phyloP scores from a whole-genome alignment of 2,888 invertebrate species.

The Leptura quadrifasciata region DNA sequence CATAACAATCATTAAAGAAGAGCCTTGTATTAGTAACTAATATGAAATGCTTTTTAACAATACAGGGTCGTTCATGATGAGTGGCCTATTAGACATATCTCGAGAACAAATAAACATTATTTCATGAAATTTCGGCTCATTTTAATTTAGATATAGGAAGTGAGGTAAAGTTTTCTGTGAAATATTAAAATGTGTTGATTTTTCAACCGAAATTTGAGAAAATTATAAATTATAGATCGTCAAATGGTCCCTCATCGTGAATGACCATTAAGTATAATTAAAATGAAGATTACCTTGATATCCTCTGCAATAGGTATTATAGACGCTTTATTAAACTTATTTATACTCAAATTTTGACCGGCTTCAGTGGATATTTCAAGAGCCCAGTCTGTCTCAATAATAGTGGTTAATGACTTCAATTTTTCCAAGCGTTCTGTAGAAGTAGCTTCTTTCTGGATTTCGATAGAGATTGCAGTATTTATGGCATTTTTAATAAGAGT shows the following conservation, averaged over 20 bases:
- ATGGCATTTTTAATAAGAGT: conserved; percentile 37
- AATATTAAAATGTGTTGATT: no score
- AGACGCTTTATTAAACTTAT: conserved; percentile 51
- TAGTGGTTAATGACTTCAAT: neutral
- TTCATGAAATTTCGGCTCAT: no score
- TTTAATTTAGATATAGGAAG: no score
- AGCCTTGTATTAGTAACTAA: no score
- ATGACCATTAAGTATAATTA: no score
- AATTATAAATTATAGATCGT: neutral
- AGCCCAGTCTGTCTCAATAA: neutral
- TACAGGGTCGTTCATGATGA: no score
- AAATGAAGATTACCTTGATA: conserved; percentile 40
- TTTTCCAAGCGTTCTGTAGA: neutral
- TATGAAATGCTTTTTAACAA: no score
- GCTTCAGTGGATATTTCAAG: conserved; percentile 36
- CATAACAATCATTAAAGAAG: no score
- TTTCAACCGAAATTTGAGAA: neutral
- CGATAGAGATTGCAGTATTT: conserved; percentile 22
- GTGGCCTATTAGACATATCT: no score
- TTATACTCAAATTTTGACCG: conserved; percentile 49
- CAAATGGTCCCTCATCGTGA: neutral
- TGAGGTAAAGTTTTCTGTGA: no score
- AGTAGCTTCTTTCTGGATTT: neutral
- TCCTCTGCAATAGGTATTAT: conserved; percentile 48
- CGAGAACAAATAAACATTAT: no score